Conservation (phyloP, 1,140 invertebrate genomes). For the Medauroidea extradentata region DNA sequence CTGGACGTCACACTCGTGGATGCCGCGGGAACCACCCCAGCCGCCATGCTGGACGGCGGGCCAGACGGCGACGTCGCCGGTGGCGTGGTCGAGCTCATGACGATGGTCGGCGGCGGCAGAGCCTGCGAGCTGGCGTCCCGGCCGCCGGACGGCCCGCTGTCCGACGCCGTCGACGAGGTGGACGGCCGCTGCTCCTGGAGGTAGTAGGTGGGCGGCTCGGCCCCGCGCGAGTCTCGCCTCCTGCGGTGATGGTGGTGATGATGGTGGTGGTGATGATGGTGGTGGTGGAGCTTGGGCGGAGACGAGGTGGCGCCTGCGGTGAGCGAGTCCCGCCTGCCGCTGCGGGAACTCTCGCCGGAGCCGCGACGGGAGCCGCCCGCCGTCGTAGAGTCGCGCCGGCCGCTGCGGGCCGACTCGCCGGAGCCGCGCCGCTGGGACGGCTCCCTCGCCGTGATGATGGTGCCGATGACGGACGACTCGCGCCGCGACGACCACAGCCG, state of each 20-base stretch:
- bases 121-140: slow-evolving; percentile 38
- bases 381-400: slow-evolving; percentile 24
- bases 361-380: slow-evolving; percentile 43
- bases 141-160: slow-evolving; percentile 48
- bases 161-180: slow-evolving; percentile 68
- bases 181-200: slow-evolving; percentile 67
- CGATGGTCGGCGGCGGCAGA: slow-evolving; percentile 71
- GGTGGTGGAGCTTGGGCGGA: slow-evolving; percentile 50
- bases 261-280: slow-evolving; percentile 44
- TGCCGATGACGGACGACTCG: slow-evolving; percentile 45
- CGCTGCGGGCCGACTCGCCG: slow-evolving; percentile 37
- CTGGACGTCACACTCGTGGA: slow-evolving; percentile 6
- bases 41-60: slow-evolving; percentile 37
- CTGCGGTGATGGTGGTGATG: slow-evolving; percentile 40
- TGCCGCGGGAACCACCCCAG: slow-evolving; percentile 17
- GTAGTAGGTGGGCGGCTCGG: slow-evolving; percentile 43
- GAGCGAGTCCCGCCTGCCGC: slow-evolving; percentile 59
- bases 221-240: slow-evolving; percentile 55
- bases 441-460: slow-evolving; percentile 41
- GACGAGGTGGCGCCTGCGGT: slow-evolving; percentile 47
- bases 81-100: slow-evolving; percentile 74
- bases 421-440: slow-evolving; percentile 50
- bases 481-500: slow-evolving; percentile 59
- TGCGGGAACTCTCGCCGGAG: slow-evolving; percentile 57
- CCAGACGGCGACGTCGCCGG: slow-evolving; percentile 62